Conservation (phyloP, 1,140 invertebrate species). For the Drosophila punjabiensis region DNA sequence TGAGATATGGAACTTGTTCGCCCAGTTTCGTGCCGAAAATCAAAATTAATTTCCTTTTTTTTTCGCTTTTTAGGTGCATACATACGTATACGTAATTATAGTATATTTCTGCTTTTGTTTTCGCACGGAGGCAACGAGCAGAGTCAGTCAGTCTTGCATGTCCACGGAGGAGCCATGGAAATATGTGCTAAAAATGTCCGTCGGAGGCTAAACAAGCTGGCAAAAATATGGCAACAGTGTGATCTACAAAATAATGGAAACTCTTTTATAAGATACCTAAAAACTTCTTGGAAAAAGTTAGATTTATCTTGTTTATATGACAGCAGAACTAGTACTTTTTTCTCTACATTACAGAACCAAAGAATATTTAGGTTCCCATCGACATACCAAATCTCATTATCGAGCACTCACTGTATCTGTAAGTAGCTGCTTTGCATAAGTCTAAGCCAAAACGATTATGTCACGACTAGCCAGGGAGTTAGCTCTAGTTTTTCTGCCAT, state of each 20-base stretch:
- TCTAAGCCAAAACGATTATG: slow-evolving; percentile 44
- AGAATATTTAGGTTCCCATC: too few species aligned
- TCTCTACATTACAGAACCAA: not conserved
- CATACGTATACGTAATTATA: slow-evolving; percentile 52
- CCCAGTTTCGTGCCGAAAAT: slow-evolving; percentile 50
- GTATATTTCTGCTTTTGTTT: slow-evolving; percentile 59
- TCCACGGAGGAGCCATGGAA: slow-evolving; percentile 53
- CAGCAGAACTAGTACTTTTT: too few species aligned
- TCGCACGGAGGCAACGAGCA: slow-evolving; percentile 27
- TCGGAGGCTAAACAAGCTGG: slow-evolving; percentile 26
- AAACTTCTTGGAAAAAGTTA: not conserved
- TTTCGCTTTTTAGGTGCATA: slow-evolving; percentile 33
- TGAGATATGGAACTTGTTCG: slow-evolving; percentile 49
- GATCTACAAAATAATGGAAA: not conserved
- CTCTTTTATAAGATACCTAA: not conserved
- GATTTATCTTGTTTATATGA: not conserved
- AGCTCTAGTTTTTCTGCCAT: slow-evolving; percentile 37
- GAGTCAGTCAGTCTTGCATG: slow-evolving; percentile 60
- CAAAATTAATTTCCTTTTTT: slow-evolving; percentile 35
- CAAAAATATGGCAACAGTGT: slow-evolving; percentile 18
- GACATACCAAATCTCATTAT: not conserved
- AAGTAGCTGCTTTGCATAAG: slow-evolving; percentile 49
- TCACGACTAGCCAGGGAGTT: slow-evolving; percentile 47
- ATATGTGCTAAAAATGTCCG: slow-evolving; percentile 51
- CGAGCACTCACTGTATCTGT: slow-evolving; percentile 5